A percentile compares a stretch with the other conserved stretches of the same genome.
Conservation (phyloP, 2,113 vertebrate genomes). For the Baryphthengus martii region DNA sequence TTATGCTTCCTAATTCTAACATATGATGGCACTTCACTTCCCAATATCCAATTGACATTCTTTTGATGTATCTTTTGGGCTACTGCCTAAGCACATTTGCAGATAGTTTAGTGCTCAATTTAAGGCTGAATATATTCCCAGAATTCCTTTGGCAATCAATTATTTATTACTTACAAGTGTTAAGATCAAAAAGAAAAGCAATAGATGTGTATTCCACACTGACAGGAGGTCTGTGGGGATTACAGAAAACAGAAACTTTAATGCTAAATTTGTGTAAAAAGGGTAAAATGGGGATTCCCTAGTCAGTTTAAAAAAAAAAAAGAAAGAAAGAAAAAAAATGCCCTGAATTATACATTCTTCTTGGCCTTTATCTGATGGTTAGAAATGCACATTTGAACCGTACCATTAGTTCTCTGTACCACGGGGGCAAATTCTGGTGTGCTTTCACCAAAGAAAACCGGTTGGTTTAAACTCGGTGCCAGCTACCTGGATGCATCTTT, state of each 20-base stretch:
- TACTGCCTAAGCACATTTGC: constrained; percentile 69
- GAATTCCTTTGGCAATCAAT: constrained; percentile 73
- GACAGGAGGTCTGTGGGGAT: constrained; percentile 50
- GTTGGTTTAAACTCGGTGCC: neutral
- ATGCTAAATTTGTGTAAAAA: constrained; percentile 63
- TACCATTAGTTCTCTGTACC: neutral
- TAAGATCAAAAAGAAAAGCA: constrained; percentile 71
- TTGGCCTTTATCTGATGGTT: neutral
- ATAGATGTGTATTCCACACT: constrained; percentile 54
- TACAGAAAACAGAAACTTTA: constrained; percentile 46
- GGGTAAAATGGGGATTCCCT: constrained; percentile 27
- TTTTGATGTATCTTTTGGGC: constrained; percentile 68
- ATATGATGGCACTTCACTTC: constrained; percentile 41
- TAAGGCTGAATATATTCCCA: constrained; percentile 71
- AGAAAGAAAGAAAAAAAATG: neutral
- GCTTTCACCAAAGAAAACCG: neutral
- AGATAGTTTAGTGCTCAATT: constrained; percentile 71
- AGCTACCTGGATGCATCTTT: neutral
- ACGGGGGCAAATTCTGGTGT: neutral
- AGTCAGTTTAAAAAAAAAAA: neutral
- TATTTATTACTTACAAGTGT: constrained; percentile 77
- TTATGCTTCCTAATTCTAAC: constrained; percentile 42
- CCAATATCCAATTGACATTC: constrained; percentile 56
- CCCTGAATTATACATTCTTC: constrained; percentile 6
- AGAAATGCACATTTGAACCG: neutral